Conservation (phyloP, 53 echinoderm and acorn worm species). For the Antedon mediterranea region DNA sequence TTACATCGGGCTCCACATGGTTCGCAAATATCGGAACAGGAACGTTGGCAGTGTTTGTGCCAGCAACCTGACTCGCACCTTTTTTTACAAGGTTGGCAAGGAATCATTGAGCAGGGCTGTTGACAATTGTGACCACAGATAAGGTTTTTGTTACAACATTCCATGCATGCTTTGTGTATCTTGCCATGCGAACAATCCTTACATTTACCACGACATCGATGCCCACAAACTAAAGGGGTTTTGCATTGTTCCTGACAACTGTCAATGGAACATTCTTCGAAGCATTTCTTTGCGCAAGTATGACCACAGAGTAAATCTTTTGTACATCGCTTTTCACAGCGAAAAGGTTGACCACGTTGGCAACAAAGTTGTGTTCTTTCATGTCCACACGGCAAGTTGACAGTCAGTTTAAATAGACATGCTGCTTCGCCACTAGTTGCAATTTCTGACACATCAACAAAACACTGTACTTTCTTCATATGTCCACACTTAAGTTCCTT, state of each 20-base stretch:
- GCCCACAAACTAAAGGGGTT: constrained; percentile 62
- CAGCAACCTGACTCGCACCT: constrained; percentile 55
- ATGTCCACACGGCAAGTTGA: constrained; percentile 48
- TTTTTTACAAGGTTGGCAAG: constrained; percentile 15
- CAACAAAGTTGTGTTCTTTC: constrained; percentile 26
- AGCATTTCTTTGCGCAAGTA: constrained; percentile 20
- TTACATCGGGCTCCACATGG: constrained; percentile 65
- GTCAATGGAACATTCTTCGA: constrained; percentile 19
- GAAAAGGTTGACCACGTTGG: background rate
- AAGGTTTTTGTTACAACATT: constrained; percentile 13
- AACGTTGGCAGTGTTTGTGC: no score
- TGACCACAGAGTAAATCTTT: constrained; percentile 11
- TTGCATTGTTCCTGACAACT: constrained; percentile 42
- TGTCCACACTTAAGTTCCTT: constrained; percentile 51
- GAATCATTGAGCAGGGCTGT: constrained; percentile 50
- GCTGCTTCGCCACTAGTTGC: constrained; percentile 14
- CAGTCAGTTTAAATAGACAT: constrained; percentile 20
- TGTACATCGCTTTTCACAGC: no score
- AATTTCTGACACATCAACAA: background rate
- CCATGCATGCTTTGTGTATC: background rate
- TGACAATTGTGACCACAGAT: constrained; percentile 47
- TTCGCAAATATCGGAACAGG: constrained; percentile 43
- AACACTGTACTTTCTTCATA: constrained; percentile 15
- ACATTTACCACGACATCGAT: constrained; percentile 49
- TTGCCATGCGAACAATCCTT: constrained; percentile 30